Evolutionary conservation across 2,888 invertebrate genomes (phyloP).

Genomic region (Clistopyga incitator): DNA sequence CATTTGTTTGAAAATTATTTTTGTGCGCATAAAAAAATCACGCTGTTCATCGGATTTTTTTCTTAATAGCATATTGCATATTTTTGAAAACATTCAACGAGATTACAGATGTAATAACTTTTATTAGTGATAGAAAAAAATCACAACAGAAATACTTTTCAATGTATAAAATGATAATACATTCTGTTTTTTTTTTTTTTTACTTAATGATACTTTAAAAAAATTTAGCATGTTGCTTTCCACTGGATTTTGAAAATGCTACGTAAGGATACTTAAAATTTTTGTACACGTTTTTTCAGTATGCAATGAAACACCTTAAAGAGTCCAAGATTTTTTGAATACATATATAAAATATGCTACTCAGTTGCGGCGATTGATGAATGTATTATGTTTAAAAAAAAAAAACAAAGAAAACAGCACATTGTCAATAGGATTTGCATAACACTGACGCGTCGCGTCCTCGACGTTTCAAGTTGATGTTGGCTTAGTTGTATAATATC

Average conservation of each 20-base stretch:
- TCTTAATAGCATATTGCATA: background rate
- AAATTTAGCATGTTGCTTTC: background rate
- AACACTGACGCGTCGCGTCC: slow-evolving; percentile 18
- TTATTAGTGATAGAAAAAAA: background rate
- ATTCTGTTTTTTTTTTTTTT: background rate
- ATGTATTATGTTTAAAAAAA: slow-evolving; percentile 22
- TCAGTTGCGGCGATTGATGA: slow-evolving; percentile 19
- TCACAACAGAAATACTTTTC: too few relatives aligned
- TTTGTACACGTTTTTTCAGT: background rate
- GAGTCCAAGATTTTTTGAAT: slow-evolving; percentile 27
- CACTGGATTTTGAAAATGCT: background rate
- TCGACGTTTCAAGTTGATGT: slow-evolving; percentile 40
- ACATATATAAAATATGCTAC: slow-evolving; percentile 13
- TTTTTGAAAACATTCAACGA: background rate
- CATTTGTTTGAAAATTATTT: background rate
- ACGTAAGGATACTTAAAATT: background rate
- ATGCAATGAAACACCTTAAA: background rate
- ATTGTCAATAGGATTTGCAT: slow-evolving; percentile 45
- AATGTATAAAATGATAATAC: too few relatives aligned
- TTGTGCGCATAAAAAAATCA: background rate
- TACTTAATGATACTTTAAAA: background rate
- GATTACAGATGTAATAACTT: background rate
- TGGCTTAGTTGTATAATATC: slow-evolving; percentile 33
- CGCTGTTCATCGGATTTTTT: background rate
- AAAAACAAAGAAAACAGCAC: slow-evolving; percentile 35